Conservation (phyloP, 1,140 invertebrate species). For the Reticulitermes speratus region DNA sequence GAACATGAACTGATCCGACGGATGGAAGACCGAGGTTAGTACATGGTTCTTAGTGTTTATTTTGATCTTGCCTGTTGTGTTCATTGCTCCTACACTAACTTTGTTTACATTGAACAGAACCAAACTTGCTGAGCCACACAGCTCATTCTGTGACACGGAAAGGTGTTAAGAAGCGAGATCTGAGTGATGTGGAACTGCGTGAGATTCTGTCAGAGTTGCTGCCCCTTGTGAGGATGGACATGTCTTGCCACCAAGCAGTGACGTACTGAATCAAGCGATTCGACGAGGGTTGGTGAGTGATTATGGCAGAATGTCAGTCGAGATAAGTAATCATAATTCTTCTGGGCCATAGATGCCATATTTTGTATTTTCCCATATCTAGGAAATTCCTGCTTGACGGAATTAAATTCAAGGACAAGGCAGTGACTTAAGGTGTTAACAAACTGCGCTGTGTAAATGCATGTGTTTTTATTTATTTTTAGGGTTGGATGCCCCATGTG, state of each 20-base stretch:
- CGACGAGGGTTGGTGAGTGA: constrained; percentile 73
- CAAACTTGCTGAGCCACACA: constrained; percentile 87
- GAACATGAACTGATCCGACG: constrained; percentile 78
- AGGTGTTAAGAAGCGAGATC: constrained; percentile 79
- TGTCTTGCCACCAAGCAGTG: constrained; percentile 81
- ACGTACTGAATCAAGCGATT: constrained; percentile 74
- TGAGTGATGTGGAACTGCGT: constrained; percentile 83
- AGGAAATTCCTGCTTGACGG: too few species aligned
- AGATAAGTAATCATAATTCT: too few species aligned
- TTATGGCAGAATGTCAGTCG: background rate
- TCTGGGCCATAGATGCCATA: too few species aligned
- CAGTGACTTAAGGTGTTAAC: too few species aligned
- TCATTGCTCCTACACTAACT: background rate
- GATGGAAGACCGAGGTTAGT: constrained; percentile 75
- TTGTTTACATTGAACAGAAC: constrained; percentile 59
- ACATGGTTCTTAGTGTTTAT: background rate
- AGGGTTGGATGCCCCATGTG: too few species aligned
- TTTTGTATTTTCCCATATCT: too few species aligned
- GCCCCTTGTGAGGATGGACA: constrained; percentile 84
- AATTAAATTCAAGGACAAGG: too few species aligned
- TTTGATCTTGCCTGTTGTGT: constrained; percentile 27
- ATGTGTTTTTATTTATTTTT: too few species aligned
- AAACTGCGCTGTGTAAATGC: too few species aligned
- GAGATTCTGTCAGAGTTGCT: constrained; percentile 84
- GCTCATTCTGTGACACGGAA: constrained; percentile 86